phyloP scores from a whole-genome alignment of 2,888 invertebrate species.

The Ormyrus thymus region DNA sequence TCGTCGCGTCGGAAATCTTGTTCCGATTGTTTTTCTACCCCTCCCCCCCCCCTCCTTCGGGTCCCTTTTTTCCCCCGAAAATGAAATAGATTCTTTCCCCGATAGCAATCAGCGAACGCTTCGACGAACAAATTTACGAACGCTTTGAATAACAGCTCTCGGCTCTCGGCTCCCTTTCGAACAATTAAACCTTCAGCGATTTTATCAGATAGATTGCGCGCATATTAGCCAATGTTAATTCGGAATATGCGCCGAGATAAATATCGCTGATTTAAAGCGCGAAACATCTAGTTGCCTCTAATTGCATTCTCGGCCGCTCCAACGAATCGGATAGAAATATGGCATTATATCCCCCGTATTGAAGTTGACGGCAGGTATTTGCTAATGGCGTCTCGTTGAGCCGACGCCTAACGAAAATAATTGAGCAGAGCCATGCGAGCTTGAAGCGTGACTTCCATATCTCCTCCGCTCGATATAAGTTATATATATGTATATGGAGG shows the following conservation, averaged over 20 bases:
- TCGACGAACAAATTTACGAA: neutral
- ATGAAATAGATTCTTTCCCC: conserved; percentile 1
- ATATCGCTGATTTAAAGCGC: no score
- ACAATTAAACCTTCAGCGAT: no score
- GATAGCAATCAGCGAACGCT: conserved; percentile 18
- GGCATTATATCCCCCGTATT: no score
- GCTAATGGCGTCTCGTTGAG: conserved; percentile 11
- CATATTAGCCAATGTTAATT: conserved; percentile 13
- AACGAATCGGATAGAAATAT: no score
- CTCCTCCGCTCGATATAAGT: neutral
- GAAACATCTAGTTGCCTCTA: neutral
- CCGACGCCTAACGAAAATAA: neutral
- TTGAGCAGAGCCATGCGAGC: conserved; percentile 15
- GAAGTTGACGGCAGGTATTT: no score
- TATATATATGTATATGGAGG: conserved; percentile 3
- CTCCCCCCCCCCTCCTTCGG: neutral
- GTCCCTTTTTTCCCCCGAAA: neutral
- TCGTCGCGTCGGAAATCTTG: conserved; percentile 41
- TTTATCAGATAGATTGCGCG: no score
- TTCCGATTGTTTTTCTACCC: conserved; percentile 39
- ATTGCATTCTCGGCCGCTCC: no score
- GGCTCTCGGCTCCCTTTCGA: neutral
- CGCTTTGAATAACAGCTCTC: neutral
- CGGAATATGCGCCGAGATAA: no score
- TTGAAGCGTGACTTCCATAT: conserved; percentile 20